Base-by-base conservation (phyloP, 1,140 invertebrate genomes). In the Leptinotarsa lineolata region DNA sequence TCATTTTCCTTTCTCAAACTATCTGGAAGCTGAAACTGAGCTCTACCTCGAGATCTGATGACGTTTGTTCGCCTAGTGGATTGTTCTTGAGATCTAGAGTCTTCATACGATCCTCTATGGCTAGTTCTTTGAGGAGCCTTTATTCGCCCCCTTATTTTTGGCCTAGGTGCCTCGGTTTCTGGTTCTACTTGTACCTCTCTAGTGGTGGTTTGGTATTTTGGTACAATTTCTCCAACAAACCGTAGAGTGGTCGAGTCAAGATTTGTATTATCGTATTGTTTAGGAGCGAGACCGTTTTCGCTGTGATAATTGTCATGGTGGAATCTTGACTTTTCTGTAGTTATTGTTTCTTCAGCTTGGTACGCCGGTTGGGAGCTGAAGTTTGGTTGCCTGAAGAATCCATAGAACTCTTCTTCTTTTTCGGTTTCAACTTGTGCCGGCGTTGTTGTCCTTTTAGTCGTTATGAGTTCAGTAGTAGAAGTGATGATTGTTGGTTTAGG, bases 151-250 rank as follows among this genome's bases (percentile, higher is more conserved):
- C 81, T 64, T 39, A 77, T 72, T 76, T 73, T 79, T 21, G 78
- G 61, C 60, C 73, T 78, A 22, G 72, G 72, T 30, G 68, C 78
- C 68, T 80, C 75, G 1, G 69, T 72, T 4, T n/a, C 16, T 3
- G 48, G 16, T 72, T 75, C 78, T 59, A 59, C 48, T 24, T 59
- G 20, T n/a, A 71, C 45, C 21, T 67, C 69, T 71, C 48, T 71
- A n/a, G 63, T 61, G 3, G 76, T 69, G 6, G 70, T 58, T 68
- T 73, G 65, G 72, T 82, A 83, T 74, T 83, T 84, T 11, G 82
- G 81, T 73, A 80, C 74, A 54, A 83, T 79, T 79, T 84, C 79
- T 4, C 82, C 82, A n/a, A 84, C 73, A 70, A 84, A 83, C 30
- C 77, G 78, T 20, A 82, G 72, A 39, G 76, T 72, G 44, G 76